Evolutionary conservation across 2,797 vertebrate genomes (phyloP).

Genomic region (Sebastes elongatus): DNA sequence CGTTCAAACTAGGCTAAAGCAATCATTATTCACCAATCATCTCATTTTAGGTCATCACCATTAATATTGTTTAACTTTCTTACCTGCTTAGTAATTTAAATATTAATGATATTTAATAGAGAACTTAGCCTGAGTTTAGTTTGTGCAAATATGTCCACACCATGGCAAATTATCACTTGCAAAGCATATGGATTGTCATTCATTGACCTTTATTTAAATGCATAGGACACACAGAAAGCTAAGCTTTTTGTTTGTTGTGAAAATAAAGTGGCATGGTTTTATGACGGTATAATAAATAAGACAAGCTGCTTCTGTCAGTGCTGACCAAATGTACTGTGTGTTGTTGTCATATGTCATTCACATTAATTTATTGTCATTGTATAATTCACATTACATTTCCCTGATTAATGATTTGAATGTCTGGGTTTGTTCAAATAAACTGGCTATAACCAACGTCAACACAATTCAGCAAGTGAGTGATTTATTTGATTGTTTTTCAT

Average conservation of each 20-base stretch:
- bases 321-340: constrained; percentile 45
- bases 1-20: not conserved
- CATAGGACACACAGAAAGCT: not conserved
- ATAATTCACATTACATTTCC: constrained; percentile 16
- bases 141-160: constrained; percentile 2
- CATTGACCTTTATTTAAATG: constrained; percentile 10
- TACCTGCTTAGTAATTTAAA: not conserved
- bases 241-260: not conserved
- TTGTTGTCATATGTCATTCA: constrained; percentile 31
- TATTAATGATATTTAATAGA: not conserved
- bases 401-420: constrained; percentile 31
- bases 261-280: not conserved
- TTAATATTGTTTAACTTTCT: not conserved
- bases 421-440: constrained; percentile 67
- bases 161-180: not conserved
- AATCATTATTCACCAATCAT: not conserved
- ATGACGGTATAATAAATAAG: not conserved
- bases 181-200: not conserved
- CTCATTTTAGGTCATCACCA: not conserved
- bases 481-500: not conserved
- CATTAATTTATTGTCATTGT: constrained; percentile 58
- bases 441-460: constrained; percentile 21
- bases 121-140: not conserved
- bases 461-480: not conserved
- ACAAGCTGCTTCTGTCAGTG: constrained; percentile 26